Conservation (phyloP, 2,113 vertebrate genomes). For the Platichthys stellatus region DNA sequence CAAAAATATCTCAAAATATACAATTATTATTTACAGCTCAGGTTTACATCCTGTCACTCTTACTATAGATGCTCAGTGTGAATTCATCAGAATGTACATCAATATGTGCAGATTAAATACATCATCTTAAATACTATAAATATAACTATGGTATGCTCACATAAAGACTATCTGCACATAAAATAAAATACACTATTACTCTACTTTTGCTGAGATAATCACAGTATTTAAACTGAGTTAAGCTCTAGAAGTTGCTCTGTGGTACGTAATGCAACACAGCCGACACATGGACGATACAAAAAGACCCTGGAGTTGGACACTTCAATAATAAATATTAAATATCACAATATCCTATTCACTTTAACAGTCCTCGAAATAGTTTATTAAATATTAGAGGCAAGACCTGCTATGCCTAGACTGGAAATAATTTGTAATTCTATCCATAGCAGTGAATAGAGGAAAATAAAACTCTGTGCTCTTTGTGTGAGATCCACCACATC, state of each 20-base stretch:
- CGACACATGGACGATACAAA: slow-evolving; percentile 49
- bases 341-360: slow-evolving; percentile 13
- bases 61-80: slow-evolving; percentile 72
- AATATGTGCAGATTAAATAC: slow-evolving; percentile 91
- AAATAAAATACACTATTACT: slow-evolving; percentile 67
- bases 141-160: slow-evolving; percentile 82
- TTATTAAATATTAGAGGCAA: slow-evolving; percentile 16
- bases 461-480: slow-evolving; percentile 30
- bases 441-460: neutral
- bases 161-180: slow-evolving; percentile 76
- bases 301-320: slow-evolving; percentile 72
- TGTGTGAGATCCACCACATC: neutral
- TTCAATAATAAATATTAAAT: slow-evolving; percentile 10
- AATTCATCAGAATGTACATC: slow-evolving; percentile 89
- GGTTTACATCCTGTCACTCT: slow-evolving; percentile 86
- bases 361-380: neutral
- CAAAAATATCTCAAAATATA: slow-evolving; percentile 87
- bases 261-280: slow-evolving; percentile 42
- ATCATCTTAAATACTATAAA: slow-evolving; percentile 86
- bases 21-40: slow-evolving; percentile 87
- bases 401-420: slow-evolving; percentile 16
- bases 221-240: slow-evolving; percentile 36
- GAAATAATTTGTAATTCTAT: neutral
- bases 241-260: slow-evolving; percentile 41
- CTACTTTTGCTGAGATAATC: slow-evolving; percentile 47